Conservation (phyloP, 2,888 invertebrate species). For the Philereme transversata region DNA sequence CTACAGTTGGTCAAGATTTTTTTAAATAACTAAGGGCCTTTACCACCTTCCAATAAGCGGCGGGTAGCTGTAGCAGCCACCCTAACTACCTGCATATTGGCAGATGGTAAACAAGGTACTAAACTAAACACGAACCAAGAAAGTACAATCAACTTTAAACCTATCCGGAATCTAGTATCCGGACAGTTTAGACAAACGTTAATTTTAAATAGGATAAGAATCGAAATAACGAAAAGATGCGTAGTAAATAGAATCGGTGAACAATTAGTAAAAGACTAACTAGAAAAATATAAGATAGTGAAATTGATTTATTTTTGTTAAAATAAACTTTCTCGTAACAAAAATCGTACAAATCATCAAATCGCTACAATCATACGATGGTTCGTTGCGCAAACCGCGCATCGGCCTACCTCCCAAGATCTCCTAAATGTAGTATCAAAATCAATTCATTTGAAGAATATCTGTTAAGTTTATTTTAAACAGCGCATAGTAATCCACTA, state of each 20-base stretch:
- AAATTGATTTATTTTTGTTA: slow-evolving; percentile 37
- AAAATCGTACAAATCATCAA: slow-evolving; percentile 30
- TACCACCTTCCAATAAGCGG: slow-evolving; percentile 2
- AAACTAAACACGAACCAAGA: slow-evolving; percentile 49
- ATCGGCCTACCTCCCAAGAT: slow-evolving; percentile 9
- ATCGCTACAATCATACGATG: slow-evolving; percentile 26
- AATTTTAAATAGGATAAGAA: slow-evolving; percentile 19
- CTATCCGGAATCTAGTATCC: slow-evolving; percentile 8
- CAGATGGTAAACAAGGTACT: slow-evolving; percentile 39
- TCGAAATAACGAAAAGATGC: slow-evolving; percentile 12
- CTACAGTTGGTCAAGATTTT: slow-evolving; percentile 42
- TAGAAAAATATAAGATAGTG: slow-evolving; percentile 35
- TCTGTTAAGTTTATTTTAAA: slow-evolving; percentile 9
- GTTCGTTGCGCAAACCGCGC: slow-evolving; percentile 10
- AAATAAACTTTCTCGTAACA: slow-evolving; percentile 30
- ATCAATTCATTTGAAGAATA: slow-evolving; percentile 22
- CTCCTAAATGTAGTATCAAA: slow-evolving; percentile 10
- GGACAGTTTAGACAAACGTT: slow-evolving; percentile 18
- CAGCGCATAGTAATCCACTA: slow-evolving; percentile 18
- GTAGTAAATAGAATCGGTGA: slow-evolving; percentile 25
- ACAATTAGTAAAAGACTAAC: slow-evolving; percentile 29
- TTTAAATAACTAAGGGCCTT: slow-evolving; percentile 40
- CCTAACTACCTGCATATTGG: not conserved
- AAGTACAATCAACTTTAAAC: slow-evolving; percentile 26
- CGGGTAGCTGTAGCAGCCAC: not conserved